These are phyloP conservation scores for Aricia artaxerxes DNA, from an alignment of 2,888 invertebrate species.

Conservation along the genomic window DNA sequence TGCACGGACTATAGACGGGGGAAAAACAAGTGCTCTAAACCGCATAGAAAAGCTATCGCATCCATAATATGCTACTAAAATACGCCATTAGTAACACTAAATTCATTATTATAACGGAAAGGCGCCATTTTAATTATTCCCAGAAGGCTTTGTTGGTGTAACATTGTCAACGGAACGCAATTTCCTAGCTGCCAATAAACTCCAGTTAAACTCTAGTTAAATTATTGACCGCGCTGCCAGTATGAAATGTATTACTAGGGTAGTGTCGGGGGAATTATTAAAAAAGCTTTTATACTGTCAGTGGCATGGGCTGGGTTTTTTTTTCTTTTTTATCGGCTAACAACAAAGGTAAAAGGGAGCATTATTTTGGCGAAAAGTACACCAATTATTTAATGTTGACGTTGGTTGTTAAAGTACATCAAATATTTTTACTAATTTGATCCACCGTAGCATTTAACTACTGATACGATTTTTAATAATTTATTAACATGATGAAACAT, in stretches of 20 bases:
- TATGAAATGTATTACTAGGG: conserved; percentile 33
- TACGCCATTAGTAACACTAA: neutral
- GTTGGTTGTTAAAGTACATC: too few species aligned
- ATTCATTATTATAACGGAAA: neutral
- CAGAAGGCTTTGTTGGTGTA: conserved; percentile 24
- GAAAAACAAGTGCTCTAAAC: too few species aligned
- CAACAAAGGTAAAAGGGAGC: too few species aligned
- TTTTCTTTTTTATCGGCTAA: neutral
- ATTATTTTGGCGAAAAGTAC: too few species aligned
- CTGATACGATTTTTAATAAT: too few species aligned
- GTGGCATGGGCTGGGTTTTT: neutral
- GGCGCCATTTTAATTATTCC: neutral
- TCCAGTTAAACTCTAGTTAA: conserved; percentile 40
- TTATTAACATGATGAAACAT: too few species aligned
- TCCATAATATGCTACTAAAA: neutral
- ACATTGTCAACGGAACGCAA: conserved; percentile 43
- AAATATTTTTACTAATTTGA: too few species aligned
- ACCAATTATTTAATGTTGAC: too few species aligned
- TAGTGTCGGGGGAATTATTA: neutral
- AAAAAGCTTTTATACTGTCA: neutral
- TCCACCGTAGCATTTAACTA: too few species aligned
- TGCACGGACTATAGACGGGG: too few species aligned
- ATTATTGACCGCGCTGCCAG: conserved; percentile 38
- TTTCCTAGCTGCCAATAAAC: conserved; percentile 50
- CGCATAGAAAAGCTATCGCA: too few species aligned